Conservation (phyloP, 2,888 invertebrate genomes). For the Andrena minutula region DNA sequence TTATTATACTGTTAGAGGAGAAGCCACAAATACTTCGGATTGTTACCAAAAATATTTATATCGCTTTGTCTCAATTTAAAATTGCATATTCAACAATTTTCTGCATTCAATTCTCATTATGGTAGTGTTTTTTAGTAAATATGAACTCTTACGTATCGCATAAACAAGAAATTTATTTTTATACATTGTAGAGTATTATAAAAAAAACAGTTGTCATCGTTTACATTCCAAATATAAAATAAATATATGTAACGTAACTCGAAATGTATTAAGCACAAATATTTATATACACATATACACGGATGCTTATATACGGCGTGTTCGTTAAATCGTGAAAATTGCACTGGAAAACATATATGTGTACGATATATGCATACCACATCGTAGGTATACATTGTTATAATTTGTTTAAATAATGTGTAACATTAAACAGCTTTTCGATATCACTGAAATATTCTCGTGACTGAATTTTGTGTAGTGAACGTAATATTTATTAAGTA, state of each 20-base stretch:
- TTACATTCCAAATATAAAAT: constrained; percentile 45
- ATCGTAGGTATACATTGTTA: not conserved
- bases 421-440: not conserved
- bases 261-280: constrained; percentile 15
- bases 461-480: constrained; percentile 6
- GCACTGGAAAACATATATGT: constrained; percentile 2
- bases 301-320: no score
- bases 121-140: constrained; percentile 8
- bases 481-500: constrained; percentile 39
- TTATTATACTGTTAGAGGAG: constrained; percentile 32
- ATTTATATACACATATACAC: constrained; percentile 30
- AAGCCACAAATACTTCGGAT: constrained; percentile 15
- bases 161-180: constrained; percentile 34
- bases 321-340: constrained; percentile 17
- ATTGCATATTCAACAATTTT: constrained; percentile 2
- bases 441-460: constrained; percentile 8
- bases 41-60: constrained; percentile 36
- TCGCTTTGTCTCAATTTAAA: constrained; percentile 13
- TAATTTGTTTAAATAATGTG: constrained; percentile 10
- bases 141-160: not conserved
- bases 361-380: not conserved
- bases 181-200: constrained; percentile 23
- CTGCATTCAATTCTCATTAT: constrained; percentile 4
- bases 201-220: constrained; percentile 38
- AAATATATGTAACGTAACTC: constrained; percentile 10